phyloP scores from a whole-genome alignment of 1,140 invertebrate species.

The Phocides pigmalion region DNA sequence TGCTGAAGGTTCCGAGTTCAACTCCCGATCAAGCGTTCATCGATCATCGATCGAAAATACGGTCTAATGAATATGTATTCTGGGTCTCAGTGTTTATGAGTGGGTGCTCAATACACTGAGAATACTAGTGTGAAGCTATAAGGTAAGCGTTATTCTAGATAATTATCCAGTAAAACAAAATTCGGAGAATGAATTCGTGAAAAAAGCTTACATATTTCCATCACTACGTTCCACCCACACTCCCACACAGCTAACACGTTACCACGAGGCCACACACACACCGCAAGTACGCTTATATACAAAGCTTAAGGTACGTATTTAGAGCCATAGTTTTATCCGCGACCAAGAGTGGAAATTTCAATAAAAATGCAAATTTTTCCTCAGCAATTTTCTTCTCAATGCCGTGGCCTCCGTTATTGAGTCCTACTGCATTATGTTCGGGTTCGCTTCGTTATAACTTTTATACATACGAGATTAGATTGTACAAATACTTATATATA shows the following conservation, averaged over 20 bases:
- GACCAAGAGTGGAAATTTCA: conserved; percentile 77
- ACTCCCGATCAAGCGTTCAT: too few relatives aligned
- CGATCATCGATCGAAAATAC: too few relatives aligned
- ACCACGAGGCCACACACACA: conserved; percentile 39
- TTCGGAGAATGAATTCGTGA: conserved; percentile 23
- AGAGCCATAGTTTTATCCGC: conserved; percentile 74
- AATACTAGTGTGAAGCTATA: too few relatives aligned
- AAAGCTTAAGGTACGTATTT: conserved; percentile 72
- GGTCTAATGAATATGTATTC: too few relatives aligned
- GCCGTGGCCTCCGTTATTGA: conserved; percentile 60
- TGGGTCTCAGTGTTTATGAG: too few relatives aligned
- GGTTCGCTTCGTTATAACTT: conserved; percentile 52
- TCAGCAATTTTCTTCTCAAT: conserved; percentile 72
- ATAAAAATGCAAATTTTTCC: conserved; percentile 81
- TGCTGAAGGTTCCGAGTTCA: too few relatives aligned
- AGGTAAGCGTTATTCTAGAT: too few relatives aligned
- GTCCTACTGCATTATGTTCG: conserved; percentile 62
- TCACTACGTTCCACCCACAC: conserved; percentile 41
- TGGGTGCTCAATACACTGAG: too few relatives aligned
- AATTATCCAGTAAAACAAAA: too few relatives aligned
- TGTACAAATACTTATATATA: conserved; percentile 35
- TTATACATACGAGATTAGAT: conserved; percentile 42
- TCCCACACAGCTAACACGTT: conserved; percentile 38
- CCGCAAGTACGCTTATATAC: conserved; percentile 53
- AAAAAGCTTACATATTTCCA: conserved; percentile 27